Percentiles rank a stretch among this genome's conserved stretches.
phyloP scores from a whole-genome alignment of 2,113 vertebrate genomes.

The Cochlearius cochlearius region DNA sequence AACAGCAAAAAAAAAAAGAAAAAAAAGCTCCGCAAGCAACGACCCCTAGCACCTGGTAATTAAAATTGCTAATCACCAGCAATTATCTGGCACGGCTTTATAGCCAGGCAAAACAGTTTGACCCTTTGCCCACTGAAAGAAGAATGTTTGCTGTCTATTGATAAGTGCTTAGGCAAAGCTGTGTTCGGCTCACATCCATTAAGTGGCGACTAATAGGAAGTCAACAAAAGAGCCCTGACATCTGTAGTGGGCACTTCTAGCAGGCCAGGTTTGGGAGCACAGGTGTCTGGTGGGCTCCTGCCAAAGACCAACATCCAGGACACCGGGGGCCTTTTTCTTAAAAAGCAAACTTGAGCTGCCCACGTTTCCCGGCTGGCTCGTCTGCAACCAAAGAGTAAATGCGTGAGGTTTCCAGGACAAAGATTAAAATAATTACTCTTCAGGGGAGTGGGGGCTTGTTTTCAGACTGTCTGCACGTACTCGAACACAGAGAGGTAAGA shows the following conservation, averaged over 20 bases:
- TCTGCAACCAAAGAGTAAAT: neutral
- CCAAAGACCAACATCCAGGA: slow-evolving; percentile 5
- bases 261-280: slow-evolving; percentile 75
- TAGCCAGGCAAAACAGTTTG: slow-evolving; percentile 75
- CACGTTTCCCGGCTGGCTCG: neutral
- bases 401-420: neutral
- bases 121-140: slow-evolving; percentile 77
- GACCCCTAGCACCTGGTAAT: slow-evolving; percentile 87
- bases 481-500: neutral
- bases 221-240: slow-evolving; percentile 78
- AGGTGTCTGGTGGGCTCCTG: slow-evolving; percentile 72
- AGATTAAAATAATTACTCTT: slow-evolving; percentile 33
- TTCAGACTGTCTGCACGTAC: neutral
- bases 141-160: slow-evolving; percentile 81
- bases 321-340: neutral
- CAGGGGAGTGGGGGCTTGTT: neutral
- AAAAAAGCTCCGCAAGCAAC: slow-evolving; percentile 26
- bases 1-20: slow-evolving; percentile 39
- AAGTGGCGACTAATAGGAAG: slow-evolving; percentile 77
- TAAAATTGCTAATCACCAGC: slow-evolving; percentile 91
- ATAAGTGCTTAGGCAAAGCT: slow-evolving; percentile 76
- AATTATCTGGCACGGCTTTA: slow-evolving; percentile 82
- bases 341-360: slow-evolving; percentile 16
- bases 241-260: slow-evolving; percentile 69
- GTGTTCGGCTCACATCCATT: slow-evolving; percentile 69